These are phyloP conservation scores for Leptopilina drosophilae DNA, from an alignment of 2,888 invertebrate species.

Conservation along the genomic window DNA sequence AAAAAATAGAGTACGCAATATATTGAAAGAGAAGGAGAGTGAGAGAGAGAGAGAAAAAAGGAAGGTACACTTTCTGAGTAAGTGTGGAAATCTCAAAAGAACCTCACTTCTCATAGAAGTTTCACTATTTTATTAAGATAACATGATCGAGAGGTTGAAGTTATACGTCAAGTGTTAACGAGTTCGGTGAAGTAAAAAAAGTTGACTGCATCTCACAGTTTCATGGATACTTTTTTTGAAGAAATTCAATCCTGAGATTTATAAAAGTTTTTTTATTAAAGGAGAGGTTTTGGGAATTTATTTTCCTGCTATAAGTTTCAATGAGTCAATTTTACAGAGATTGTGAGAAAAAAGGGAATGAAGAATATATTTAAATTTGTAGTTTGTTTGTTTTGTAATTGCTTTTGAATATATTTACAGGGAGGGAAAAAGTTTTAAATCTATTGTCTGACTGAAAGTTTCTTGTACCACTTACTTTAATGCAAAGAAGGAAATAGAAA, in stretches of 20 bases:
- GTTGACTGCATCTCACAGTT: conserved; percentile 8
- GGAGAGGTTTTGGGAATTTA: neutral
- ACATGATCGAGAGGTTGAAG: conserved; percentile 4
- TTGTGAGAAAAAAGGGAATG: neutral
- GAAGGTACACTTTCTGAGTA: neutral
- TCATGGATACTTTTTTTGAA: conserved; percentile 17
- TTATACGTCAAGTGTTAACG: conserved; percentile 33
- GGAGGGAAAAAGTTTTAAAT: no score
- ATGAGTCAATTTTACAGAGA: neutral
- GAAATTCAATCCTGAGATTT: conserved; percentile 1
- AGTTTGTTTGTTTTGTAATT: no score
- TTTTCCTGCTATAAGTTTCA: neutral
- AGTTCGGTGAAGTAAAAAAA: conserved; percentile 25
- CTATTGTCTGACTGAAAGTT: no score
- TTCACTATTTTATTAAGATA: conserved; percentile 7
- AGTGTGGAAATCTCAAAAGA: neutral
- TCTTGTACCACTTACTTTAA: no score
- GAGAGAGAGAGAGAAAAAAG: neutral
- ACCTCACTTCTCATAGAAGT: neutral
- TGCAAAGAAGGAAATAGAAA: no score
- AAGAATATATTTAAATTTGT: neutral
- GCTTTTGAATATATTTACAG: no score
- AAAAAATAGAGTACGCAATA: neutral
- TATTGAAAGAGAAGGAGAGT: neutral
- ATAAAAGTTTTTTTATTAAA: conserved; percentile 17